These are phyloP conservation scores for Polymixis lichenea DNA, from an alignment of 2,888 invertebrate genomes.

Conservation along the genomic window DNA sequence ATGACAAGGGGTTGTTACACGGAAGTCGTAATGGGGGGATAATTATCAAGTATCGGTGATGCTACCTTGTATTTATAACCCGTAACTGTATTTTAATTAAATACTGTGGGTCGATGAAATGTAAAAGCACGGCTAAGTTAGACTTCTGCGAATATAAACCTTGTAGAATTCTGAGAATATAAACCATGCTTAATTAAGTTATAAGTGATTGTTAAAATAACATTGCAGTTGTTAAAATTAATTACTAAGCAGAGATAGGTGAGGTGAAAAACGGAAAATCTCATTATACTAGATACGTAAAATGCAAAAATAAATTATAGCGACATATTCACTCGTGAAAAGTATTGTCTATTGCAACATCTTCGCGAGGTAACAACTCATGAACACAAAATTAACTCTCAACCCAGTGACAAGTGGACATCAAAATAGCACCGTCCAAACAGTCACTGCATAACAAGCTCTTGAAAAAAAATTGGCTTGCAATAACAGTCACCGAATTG, in stretches of 20 bases:
- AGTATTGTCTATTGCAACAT: background rate
- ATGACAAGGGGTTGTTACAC: slow-evolving; percentile 45
- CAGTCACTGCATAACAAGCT: background rate
- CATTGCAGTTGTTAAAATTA: background rate
- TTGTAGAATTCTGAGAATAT: background rate
- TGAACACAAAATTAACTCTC: background rate
- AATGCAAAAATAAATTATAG: background rate
- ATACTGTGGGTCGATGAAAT: background rate
- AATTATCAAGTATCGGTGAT: slow-evolving; percentile 45
- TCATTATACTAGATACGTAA: background rate
- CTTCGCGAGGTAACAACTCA: background rate
- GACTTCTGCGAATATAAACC: no score
- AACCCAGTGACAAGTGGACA: background rate
- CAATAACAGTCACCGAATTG: background rate
- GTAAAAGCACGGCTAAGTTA: background rate
- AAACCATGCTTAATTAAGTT: background rate
- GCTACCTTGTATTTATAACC: slow-evolving; percentile 33
- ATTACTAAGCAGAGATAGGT: background rate
- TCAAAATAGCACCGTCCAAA: background rate
- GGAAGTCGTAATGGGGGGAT: slow-evolving; percentile 41
- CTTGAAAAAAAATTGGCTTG: background rate
- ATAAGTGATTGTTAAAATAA: background rate
- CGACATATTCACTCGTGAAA: background rate
- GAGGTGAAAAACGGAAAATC: background rate
- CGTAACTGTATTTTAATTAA: slow-evolving; percentile 24